Conservation (phyloP, 2,113 vertebrate genomes). For the Sylvia atricapilla region DNA sequence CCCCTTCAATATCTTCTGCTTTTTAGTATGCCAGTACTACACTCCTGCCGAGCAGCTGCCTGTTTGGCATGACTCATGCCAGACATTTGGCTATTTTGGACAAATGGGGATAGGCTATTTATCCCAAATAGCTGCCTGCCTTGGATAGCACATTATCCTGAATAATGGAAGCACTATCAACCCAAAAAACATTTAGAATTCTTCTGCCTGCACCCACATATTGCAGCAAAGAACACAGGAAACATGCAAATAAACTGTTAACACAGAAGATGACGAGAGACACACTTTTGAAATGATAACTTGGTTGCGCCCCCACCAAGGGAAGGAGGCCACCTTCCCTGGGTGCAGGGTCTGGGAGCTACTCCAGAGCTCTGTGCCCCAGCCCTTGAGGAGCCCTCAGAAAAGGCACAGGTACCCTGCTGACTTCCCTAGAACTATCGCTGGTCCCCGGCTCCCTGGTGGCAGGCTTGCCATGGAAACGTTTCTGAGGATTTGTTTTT, state of each 20-base stretch:
- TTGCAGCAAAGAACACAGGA: slow-evolving; percentile 20
- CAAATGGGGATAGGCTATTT: slow-evolving; percentile 47
- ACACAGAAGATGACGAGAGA: background rate
- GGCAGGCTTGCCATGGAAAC: background rate
- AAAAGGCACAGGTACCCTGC: background rate
- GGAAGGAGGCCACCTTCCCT: background rate
- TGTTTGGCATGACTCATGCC: slow-evolving; percentile 32
- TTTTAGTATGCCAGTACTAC: slow-evolving; percentile 9
- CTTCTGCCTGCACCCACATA: slow-evolving; percentile 16
- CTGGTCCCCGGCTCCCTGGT: background rate
- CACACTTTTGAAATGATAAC: background rate
- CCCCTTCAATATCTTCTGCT: background rate
- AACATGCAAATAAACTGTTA: slow-evolving; percentile 20
- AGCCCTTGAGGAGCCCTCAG: background rate
- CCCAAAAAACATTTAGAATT: slow-evolving; percentile 56
- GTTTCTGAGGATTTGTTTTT: background rate
- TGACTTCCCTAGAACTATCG: background rate
- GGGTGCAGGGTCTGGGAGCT: background rate
- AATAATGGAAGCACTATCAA: slow-evolving; percentile 39
- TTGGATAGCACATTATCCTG: slow-evolving; percentile 32
- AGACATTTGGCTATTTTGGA: slow-evolving; percentile 56
- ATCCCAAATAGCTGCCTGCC: slow-evolving; percentile 48
- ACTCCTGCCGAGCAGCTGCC: slow-evolving; percentile 1
- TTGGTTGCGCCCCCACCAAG: background rate
- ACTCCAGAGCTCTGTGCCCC: background rate